Conservation (phyloP, 2,797 vertebrate genomes). For the Champsocephalus gunnari region DNA sequence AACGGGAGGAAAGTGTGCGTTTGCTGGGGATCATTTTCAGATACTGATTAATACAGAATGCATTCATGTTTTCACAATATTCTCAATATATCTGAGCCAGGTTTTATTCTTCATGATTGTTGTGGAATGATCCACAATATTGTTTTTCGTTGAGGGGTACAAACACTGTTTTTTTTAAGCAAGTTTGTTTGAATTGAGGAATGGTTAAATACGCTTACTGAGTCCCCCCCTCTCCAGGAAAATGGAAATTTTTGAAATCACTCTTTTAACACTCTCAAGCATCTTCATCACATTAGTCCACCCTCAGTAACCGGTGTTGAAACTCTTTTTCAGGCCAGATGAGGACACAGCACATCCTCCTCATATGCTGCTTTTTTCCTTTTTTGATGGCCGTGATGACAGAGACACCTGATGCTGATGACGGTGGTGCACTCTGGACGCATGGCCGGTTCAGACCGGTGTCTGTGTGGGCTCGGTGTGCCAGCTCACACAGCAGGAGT, state of each 20-base stretch:
- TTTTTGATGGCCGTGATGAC: slow-evolving; percentile 28
- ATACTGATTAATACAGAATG: not conserved
- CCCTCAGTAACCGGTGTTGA: not conserved
- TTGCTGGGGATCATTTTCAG: not conserved
- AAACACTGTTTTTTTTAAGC: not conserved
- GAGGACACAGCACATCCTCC: slow-evolving; percentile 38
- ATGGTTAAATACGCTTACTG: not conserved
- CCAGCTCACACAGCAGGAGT: slow-evolving; percentile 81
- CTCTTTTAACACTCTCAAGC: not conserved
- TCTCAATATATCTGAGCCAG: not conserved
- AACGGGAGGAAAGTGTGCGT: not conserved
- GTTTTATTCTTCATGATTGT: not conserved
- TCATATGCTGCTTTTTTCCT: not conserved
- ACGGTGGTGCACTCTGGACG: slow-evolving; percentile 47
- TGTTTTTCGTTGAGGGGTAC: not conserved
- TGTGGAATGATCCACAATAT: not conserved
- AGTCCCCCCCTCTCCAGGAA: too few relatives aligned
- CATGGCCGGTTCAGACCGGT: slow-evolving; percentile 64
- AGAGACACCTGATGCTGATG: slow-evolving; percentile 58
- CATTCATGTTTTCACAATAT: not conserved
- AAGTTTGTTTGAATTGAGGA: not conserved
- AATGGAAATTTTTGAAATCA: not conserved
- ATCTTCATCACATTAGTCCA: not conserved
- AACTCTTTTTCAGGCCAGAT: slow-evolving; percentile 21
- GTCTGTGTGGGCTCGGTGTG: slow-evolving; percentile 65